A percentile compares a stretch with the other conserved stretches of the same genome.
Evolutionary conservation across 1,140 invertebrate species (phyloP).

Genomic region (Probaryconus sp.): DNA sequence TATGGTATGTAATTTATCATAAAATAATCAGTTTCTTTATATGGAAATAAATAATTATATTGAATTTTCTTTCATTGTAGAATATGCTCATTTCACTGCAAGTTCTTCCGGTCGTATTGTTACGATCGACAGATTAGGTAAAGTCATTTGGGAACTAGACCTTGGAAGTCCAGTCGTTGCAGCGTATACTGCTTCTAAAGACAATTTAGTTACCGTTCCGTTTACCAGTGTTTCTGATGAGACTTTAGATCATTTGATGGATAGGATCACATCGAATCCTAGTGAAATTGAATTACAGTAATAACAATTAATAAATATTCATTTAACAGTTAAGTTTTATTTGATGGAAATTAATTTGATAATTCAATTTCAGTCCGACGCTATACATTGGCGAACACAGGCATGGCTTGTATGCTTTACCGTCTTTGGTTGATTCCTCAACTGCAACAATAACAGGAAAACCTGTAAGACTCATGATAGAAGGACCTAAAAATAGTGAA

Average conservation of each 20-base stretch:
- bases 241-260: slow-evolving; percentile 86
- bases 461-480: slow-evolving; percentile 82
- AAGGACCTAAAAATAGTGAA: slow-evolving; percentile 80
- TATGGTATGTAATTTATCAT: slow-evolving; percentile 82
- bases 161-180: slow-evolving; percentile 94
- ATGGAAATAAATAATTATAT: too few species aligned
- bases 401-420: slow-evolving; percentile 93
- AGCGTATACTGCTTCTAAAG: slow-evolving; percentile 88
- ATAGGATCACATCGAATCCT: slow-evolving; percentile 81
- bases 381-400: slow-evolving; percentile 95
- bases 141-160: slow-evolving; percentile 91
- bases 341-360: slow-evolving; percentile 3
- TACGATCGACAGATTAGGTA: slow-evolving; percentile 87
- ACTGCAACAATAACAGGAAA: slow-evolving; percentile 85
- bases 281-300: slow-evolving; percentile 88
- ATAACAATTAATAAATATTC: slow-evolving; percentile 72
- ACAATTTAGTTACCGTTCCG: slow-evolving; percentile 90
- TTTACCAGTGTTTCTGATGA: slow-evolving; percentile 94
- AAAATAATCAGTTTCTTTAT: too few species aligned
- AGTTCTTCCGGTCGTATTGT: slow-evolving; percentile 92
- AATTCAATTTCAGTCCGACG: slow-evolving; percentile 84
- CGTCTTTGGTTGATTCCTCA: slow-evolving; percentile 92
- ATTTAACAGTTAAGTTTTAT: too few species aligned
- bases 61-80: slow-evolving; percentile 79
- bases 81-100: slow-evolving; percentile 91